Base-by-base conservation (phyloP, 2,888 invertebrate species). In the Eledone cirrhosa region DNA sequence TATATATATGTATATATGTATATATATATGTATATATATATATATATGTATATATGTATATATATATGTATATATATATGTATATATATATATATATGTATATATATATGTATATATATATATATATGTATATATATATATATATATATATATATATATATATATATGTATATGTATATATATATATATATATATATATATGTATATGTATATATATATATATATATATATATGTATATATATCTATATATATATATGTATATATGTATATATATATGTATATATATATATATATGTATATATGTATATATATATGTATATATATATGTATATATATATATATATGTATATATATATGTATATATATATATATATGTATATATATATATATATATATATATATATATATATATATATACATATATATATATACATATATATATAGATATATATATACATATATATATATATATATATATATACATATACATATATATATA, bases 261-360 rank as follows among this genome's bases (percentile, higher is more conserved):
- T 65, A 65, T 65, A 65, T 65, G 29, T 65, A 65, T 24, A 65
- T 65, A 65, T n/a, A 65, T 65, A 65, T 65, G 29, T 65, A 65
- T 65, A 65, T 65, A 65, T 65, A 65, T 24, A 65, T 65, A 65
- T 8, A 33, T 8, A 5, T 8, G 33, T 33, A 33, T 33, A 8
- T 3, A 8, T 33, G 33, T 33, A 8, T 33, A 8, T 33, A 8
- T 33, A 33, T 33, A 33, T 33, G 33, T 33, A 8, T 8, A 8
- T 33, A 33, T 33, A 8, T 3, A 5, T 41, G 41, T 2, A 41
- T 41, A 41, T 41, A 11, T 41, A 41, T 41, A 41, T 0, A 8
- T 11, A 41, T 41, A 41, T 11, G 8, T 41, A 41, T 11, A 41
- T 11, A 41, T 11, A 41, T 8, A 41, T 41, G 41, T 11, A 41